Evolutionary conservation across 2,888 invertebrate genomes (phyloP).

Genomic region (Catocala fraxini): DNA sequence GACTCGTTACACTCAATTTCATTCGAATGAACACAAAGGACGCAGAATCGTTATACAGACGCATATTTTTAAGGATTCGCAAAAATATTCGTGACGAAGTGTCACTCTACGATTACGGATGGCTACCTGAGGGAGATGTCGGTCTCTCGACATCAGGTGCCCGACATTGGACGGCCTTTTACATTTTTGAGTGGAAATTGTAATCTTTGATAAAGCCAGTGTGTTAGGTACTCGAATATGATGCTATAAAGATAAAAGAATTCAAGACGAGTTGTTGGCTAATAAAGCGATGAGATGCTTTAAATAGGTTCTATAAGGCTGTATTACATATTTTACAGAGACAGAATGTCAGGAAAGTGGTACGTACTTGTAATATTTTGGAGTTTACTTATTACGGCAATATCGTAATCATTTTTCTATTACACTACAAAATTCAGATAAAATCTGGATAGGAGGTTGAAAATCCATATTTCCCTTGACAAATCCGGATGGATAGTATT

Average conservation of each 20-base stretch:
- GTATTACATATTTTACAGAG: no score
- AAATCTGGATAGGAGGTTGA: no score
- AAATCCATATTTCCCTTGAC: no score
- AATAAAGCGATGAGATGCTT: conserved; percentile 9
- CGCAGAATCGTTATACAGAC: neutral
- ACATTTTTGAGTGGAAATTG: conserved; percentile 32
- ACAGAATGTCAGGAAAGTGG: no score
- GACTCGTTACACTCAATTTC: neutral
- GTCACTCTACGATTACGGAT: conserved; percentile 31
- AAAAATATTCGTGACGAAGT: conserved; percentile 22
- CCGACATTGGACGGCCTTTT: conserved; percentile 31
- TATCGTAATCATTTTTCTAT: no score
- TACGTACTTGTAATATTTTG: no score
- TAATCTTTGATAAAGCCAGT: conserved; percentile 33
- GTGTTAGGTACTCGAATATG: neutral
- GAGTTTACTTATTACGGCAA: no score
- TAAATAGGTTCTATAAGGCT: conserved; percentile 13
- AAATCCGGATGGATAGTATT: no score
- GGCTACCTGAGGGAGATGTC: conserved; percentile 12
- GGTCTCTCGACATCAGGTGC: conserved; percentile 36
- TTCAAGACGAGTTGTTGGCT: neutral
- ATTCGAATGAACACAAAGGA: neutral
- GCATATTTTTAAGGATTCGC: conserved; percentile 2
- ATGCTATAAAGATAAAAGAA: neutral
- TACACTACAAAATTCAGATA: no score